Conservation (phyloP, 2,797 vertebrate genomes). For the Pseudomugil gertrudae region DNA sequence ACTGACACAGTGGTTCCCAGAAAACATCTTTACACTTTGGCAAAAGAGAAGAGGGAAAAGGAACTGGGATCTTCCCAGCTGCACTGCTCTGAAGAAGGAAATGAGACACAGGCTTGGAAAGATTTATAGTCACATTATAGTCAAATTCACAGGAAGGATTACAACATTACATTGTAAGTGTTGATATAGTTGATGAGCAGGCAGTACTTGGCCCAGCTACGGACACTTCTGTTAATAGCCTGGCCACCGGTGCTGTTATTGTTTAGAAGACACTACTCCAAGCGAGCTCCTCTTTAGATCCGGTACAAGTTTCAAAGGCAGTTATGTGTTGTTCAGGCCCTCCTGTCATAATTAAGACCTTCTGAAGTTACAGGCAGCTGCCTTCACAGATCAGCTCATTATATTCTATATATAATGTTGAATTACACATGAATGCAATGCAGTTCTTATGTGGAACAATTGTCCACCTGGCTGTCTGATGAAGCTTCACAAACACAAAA, state of each 20-base stretch:
- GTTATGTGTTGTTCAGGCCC: slow-evolving; percentile 70
- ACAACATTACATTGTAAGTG: slow-evolving; percentile 65
- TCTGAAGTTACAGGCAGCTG: slow-evolving; percentile 70
- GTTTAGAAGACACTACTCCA: slow-evolving; percentile 51
- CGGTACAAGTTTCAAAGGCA: slow-evolving; percentile 56
- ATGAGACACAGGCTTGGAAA: slow-evolving; percentile 58
- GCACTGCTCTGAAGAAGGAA: slow-evolving; percentile 54
- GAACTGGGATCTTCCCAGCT: slow-evolving; percentile 62
- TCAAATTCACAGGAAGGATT: slow-evolving; percentile 73
- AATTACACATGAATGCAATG: slow-evolving; percentile 26
- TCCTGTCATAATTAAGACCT: slow-evolving; percentile 50
- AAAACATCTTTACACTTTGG: slow-evolving; percentile 44
- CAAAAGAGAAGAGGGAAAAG: slow-evolving; percentile 42
- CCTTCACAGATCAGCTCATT: slow-evolving; percentile 39
- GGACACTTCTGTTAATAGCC: slow-evolving; percentile 65
- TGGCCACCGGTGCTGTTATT: slow-evolving; percentile 61
- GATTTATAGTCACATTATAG: slow-evolving; percentile 69
- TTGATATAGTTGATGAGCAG: slow-evolving; percentile 40
- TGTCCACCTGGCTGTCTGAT: background rate
- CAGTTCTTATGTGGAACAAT: background rate
- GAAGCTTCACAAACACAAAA: background rate
- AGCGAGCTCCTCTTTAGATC: slow-evolving; percentile 57
- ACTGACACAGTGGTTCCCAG: slow-evolving; percentile 29
- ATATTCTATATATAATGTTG: slow-evolving; percentile 19
- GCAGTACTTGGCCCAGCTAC: slow-evolving; percentile 37